Evolutionary conservation across 2,888 invertebrate genomes (phyloP).

Genomic region (Rhamnusium bicolor): DNA sequence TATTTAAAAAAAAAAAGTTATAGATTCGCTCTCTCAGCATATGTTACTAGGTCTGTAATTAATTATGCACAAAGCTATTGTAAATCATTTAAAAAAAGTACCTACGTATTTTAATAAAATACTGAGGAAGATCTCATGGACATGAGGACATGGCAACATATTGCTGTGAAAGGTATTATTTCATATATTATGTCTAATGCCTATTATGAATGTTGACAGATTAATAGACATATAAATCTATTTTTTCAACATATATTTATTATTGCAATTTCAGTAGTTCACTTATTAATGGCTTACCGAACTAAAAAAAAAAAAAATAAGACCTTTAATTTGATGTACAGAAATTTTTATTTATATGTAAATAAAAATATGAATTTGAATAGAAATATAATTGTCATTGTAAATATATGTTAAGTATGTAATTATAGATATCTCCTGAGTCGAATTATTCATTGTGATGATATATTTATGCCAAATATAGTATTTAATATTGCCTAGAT

Average conservation of each 20-base stretch:
- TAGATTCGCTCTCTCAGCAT: background rate
- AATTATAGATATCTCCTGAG: constrained; percentile 64
- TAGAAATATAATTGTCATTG: constrained; percentile 47
- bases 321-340: constrained; percentile 28
- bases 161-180: background rate
- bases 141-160: background rate
- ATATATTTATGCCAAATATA: constrained; percentile 70
- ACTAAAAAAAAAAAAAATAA: too few species aligned
- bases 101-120: too few species aligned
- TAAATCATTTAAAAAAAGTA: too few species aligned
- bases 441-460: constrained; percentile 72
- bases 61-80: background rate
- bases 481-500: constrained; percentile 70
- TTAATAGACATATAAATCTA: too few species aligned
- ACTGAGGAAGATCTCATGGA: background rate
- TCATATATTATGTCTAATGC: too few species aligned
- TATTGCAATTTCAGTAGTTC: too few species aligned
- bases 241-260: too few species aligned
- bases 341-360: constrained; percentile 42
- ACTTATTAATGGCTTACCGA: too few species aligned
- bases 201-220: too few species aligned
- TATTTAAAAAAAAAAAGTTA: constrained; percentile 20
- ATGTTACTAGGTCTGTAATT: background rate
- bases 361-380: constrained; percentile 40
- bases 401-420: constrained; percentile 54